Evolutionary conservation across 1,140 invertebrate genomes (phyloP).

Genomic region (Megalopta genalis): DNA sequence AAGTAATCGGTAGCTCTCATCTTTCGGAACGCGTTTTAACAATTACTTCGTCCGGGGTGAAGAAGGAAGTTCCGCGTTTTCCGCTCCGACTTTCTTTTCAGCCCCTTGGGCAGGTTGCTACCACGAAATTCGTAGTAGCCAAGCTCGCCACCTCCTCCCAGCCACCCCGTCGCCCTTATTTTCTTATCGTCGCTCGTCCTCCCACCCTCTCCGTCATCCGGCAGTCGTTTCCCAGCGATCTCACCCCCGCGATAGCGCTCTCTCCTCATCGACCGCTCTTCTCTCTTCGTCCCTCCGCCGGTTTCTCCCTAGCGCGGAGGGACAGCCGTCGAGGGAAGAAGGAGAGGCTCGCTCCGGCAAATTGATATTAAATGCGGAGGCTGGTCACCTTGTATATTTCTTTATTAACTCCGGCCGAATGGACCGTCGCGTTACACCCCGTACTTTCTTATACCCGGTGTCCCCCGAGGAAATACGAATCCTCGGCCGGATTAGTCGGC

Average conservation of each 20-base stretch:
- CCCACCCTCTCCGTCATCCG: constrained; percentile 40
- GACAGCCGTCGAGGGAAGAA: constrained; percentile 57
- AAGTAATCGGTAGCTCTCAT: constrained; percentile 58
- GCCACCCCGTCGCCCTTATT: constrained; percentile 61
- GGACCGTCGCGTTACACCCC: constrained; percentile 42
- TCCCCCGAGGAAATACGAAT: neutral
- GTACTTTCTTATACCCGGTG: constrained; percentile 42
- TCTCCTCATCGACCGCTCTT: too few species aligned
- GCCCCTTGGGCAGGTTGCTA: constrained; percentile 43
- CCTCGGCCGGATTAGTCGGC: constrained; percentile 1
- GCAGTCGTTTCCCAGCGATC: constrained; percentile 46
- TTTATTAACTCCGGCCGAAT: constrained; percentile 72
- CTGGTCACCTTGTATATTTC: constrained; percentile 76
- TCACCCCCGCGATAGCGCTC: neutral
- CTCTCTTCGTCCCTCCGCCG: constrained; percentile 13
- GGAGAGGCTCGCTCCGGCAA: constrained; percentile 64
- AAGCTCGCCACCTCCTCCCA: constrained; percentile 55
- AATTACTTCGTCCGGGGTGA: constrained; percentile 54
- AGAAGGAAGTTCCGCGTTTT: constrained; percentile 44
- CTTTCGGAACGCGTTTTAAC: constrained; percentile 61
- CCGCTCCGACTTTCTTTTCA: constrained; percentile 54
- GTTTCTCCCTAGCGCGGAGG: constrained; percentile 45
- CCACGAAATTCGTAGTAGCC: constrained; percentile 65
- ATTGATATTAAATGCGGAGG: constrained; percentile 78
- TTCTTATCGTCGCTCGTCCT: constrained; percentile 61